Evolutionary conservation across 1,140 invertebrate species (phyloP).

Genomic region (Zeugodacus cucurbitae): DNA sequence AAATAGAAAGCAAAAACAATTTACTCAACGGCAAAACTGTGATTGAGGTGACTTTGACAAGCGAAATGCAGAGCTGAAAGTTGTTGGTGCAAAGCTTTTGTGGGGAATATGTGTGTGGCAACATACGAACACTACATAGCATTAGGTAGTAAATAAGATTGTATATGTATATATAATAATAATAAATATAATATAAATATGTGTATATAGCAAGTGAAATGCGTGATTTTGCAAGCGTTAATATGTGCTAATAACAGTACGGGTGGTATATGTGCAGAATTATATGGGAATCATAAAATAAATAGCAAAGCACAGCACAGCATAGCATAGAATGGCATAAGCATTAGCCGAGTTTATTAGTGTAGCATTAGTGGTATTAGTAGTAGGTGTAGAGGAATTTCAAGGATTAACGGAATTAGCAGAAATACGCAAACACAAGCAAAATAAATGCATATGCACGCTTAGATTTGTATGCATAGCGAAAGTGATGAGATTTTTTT

Average conservation of each 20-base stretch:
- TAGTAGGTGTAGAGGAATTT: not conserved
- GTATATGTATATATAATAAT: not conserved
- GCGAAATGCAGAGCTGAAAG: not conserved
- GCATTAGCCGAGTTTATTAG: not conserved
- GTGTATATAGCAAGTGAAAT: not conserved
- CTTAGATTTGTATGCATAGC: not conserved
- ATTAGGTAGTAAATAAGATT: not conserved
- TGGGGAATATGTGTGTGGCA: not conserved
- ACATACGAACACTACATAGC: not conserved
- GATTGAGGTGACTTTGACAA: not conserved
- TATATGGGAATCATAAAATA: not conserved
- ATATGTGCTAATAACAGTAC: not conserved
- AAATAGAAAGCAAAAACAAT: not conserved
- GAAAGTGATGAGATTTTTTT: not conserved
- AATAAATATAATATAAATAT: no score
- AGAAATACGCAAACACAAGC: not conserved
- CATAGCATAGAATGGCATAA: not conserved
- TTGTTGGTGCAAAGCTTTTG: not conserved
- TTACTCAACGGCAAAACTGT: not conserved
- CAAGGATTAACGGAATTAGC: not conserved
- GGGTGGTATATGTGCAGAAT: not conserved
- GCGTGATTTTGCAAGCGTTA: slow-evolving; percentile 2
- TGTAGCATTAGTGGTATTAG: not conserved
- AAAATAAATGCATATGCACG: not conserved
- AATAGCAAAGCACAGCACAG: not conserved